Evolutionary conservation across 2,113 vertebrate species (phyloP), one percentile per base, ranked within the genome.

Genomic region (Trematocara stigmaticum): DNA sequence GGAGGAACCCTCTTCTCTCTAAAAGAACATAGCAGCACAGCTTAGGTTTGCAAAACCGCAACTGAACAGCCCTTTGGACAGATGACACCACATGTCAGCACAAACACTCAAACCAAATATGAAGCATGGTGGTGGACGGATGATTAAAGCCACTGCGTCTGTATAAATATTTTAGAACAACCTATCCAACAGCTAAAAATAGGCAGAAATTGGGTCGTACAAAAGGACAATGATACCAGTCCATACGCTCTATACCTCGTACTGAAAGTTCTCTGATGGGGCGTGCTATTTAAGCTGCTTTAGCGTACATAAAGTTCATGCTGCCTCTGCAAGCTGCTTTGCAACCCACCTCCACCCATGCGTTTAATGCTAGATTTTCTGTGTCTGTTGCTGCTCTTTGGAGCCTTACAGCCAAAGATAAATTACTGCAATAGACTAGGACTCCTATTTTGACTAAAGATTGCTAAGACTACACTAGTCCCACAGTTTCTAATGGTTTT

Each of bases 1-100:
- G 38, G 20, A 45, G 38, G 11, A 71, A 45, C 7, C 20, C 20
- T 26, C 64, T 15, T 0, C 38, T 69, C 35, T 69, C 64, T 69
- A 23, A 69, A 69, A 42, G n/a, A 40, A 69, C 35, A 69, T 69
- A n/a, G 64, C 35, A 69, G 64, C 35, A 69, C n/a, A 69, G 11
- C 0, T 69, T 23, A 42, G n/a, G n/a, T 69, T 42, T 69, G 64
- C 35, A 69, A 69, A 69, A 40, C n/a, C 2, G 5, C 20, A 45
- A 3, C 20, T 71, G 64, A 69, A 42, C 64, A 69, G n/a, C 16
- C 59, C 59, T 64, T 64, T 38, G 59, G 29, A 64, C 59, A 64
- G 31, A 64, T 35, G 34, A 64, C 16, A 38, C 16, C 16, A n/a
- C 59, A 38, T 7, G 0, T 38, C 16, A 64, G 34, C 59, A 64